phyloP scores from a whole-genome alignment of 2,113 vertebrate species.

The Gobio gobio region DNA sequence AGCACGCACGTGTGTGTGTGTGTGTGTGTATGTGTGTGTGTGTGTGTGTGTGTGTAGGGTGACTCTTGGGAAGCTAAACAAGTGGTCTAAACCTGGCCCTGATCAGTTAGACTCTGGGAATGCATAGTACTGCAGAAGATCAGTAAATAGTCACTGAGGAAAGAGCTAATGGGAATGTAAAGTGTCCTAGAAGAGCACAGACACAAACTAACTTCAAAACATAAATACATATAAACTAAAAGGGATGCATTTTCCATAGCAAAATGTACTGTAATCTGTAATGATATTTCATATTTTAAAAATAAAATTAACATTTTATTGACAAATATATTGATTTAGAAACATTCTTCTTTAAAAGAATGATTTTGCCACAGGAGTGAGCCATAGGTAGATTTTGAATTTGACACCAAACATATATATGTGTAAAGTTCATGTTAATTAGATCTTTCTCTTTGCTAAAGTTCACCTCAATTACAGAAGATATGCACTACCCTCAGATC shows the following conservation, averaged over 20 bases:
- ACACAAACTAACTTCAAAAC: slow-evolving; percentile 57
- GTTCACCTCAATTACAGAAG: slow-evolving; percentile 90
- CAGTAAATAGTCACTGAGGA: slow-evolving; percentile 76
- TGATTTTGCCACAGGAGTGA: background rate
- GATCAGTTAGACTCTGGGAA: slow-evolving; percentile 70
- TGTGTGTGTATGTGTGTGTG: background rate
- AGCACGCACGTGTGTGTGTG: background rate
- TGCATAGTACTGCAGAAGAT: slow-evolving; percentile 73
- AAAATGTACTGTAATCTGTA: background rate
- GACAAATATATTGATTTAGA: background rate
- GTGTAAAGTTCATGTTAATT: slow-evolving; percentile 91
- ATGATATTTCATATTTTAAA: background rate
- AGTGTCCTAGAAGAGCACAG: slow-evolving; percentile 59
- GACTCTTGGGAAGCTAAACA: slow-evolving; percentile 74
- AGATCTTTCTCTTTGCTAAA: slow-evolving; percentile 82
- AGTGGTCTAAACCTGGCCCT: slow-evolving; percentile 75
- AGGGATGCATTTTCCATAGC: slow-evolving; percentile 35
- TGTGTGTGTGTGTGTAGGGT: slow-evolving; percentile 22
- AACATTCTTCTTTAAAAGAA: background rate
- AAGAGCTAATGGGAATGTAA: slow-evolving; percentile 60
- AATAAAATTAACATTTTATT: background rate
- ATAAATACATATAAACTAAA: slow-evolving; percentile 42
- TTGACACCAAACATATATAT: slow-evolving; percentile 78
- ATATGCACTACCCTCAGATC: slow-evolving; percentile 78
- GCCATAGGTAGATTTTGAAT: slow-evolving; percentile 80